Evolutionary conservation across 2,888 invertebrate genomes (phyloP).

Genomic region (Agonopterix arenella): DNA sequence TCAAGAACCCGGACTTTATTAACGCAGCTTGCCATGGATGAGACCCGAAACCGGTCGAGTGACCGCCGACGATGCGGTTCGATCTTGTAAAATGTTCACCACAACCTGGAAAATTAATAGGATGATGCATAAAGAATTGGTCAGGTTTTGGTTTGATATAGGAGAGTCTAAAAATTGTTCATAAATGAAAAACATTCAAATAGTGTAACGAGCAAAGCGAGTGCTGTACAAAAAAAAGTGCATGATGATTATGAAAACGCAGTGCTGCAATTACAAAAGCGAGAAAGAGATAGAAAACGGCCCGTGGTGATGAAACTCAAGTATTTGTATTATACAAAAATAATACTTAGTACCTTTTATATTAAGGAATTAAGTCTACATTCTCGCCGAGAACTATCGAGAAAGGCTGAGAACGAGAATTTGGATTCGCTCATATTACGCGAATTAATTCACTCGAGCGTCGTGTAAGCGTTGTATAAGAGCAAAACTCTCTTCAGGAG

Average conservation of each 20-base stretch:
- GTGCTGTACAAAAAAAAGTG: conserved; percentile 44
- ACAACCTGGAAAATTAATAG: conserved; percentile 81
- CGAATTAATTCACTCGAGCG: too few relatives aligned
- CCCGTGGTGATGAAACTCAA: conserved; percentile 33
- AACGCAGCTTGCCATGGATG: conserved; percentile 97
- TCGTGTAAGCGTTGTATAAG: too few relatives aligned
- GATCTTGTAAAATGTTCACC: conserved; percentile 92
- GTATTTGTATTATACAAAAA: neutral
- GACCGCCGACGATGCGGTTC: conserved; percentile 94
- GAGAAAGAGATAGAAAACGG: conserved; percentile 19
- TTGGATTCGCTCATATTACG: too few relatives aligned
- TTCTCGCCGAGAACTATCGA: too few relatives aligned
- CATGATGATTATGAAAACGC: conserved; percentile 68
- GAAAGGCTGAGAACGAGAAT: too few relatives aligned
- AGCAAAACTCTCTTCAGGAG: too few relatives aligned
- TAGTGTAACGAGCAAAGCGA: conserved; percentile 17
- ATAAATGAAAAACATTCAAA: too few relatives aligned
- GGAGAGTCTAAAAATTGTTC: too few relatives aligned
- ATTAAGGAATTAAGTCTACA: too few relatives aligned
- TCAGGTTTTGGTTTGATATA: too few relatives aligned
- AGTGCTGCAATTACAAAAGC: conserved; percentile 40
- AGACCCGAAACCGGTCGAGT: conserved; percentile 92
- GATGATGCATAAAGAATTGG: too few relatives aligned
- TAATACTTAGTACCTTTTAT: too few relatives aligned
- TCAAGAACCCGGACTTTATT: conserved; percentile 92